Base-by-base conservation (phyloP, 2,797 vertebrate species). In the Esox masquinongy region DNA sequence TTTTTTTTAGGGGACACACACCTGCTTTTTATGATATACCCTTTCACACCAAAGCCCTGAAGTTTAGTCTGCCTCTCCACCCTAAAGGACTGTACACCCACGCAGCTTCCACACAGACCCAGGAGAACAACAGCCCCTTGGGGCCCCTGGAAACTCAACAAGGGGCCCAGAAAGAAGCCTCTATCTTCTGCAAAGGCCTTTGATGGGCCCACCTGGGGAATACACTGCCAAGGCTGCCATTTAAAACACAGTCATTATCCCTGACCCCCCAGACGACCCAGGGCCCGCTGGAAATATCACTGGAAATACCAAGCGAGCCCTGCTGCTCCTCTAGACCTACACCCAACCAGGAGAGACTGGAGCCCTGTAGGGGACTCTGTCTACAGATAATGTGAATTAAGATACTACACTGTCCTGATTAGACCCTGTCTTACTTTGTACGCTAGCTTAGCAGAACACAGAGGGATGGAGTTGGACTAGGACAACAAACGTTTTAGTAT, bases 191-290 rank as follows among this genome's bases (percentile, higher is more conserved):
- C 31, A 79, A 83, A 79, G n/a, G 2, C 34, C 77, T 85, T 47
- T 56, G 68, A 59, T 4, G 69, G 9, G 0, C 68, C 73, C 79
- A 5, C 83, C 72, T 31, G 29, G 85, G 80, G 83, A 87, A 79
- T n/a, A 75, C 68, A 82, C 76, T 49, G 51, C 1, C 72, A 85
- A 9, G 79, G 76, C 76, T 91, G 88, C 85, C 88, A 90, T 92
- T 92, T 91, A 86, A 59, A 72, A 88, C 86, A 59, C 81, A 85
- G 85, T 88, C 88, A 83, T 91, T 90, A 91, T 86, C 85, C 68
- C 1, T 68, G 74, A 86, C 84, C 84, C 80, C 68, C 63, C 49
- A 72, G 14, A 56, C 78, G 78, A 88, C 77, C 82, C 82, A 70
- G 66, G 85, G 83, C 68, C 81, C 77, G 66, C 43, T 73, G 73